Conservation (phyloP, 2,888 invertebrate genomes). For the Netelia inedita region DNA sequence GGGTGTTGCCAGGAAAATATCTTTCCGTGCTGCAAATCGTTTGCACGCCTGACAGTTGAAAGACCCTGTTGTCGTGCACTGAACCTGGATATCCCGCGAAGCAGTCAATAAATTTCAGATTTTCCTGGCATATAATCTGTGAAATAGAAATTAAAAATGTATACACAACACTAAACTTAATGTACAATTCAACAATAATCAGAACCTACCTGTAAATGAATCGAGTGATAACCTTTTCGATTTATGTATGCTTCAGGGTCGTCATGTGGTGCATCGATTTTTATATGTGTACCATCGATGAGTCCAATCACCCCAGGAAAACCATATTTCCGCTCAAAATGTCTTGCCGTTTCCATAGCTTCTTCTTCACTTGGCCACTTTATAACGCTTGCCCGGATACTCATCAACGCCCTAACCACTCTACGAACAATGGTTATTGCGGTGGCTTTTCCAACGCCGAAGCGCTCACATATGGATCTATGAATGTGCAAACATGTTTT, state of each 20-base stretch:
- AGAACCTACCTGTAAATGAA: conserved; percentile 50
- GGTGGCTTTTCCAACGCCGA: conserved; percentile 25
- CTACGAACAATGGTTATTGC: conserved; percentile 15
- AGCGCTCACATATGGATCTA: conserved; percentile 48
- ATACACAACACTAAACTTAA: no score
- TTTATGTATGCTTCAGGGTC: conserved; percentile 44
- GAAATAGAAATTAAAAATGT: no score
- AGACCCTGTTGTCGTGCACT: conserved; percentile 44
- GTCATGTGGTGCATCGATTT: conserved; percentile 32
- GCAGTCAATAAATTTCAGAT: conserved; percentile 43
- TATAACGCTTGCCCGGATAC: conserved; percentile 22
- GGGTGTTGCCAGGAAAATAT: conserved; percentile 34
- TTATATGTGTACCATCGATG: conserved; percentile 32
- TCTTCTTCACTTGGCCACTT: conserved; percentile 39
- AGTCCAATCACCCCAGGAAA: conserved; percentile 47
- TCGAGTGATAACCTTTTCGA: conserved; percentile 44
- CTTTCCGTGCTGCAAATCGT: not conserved
- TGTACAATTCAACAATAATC: conserved; percentile 1
- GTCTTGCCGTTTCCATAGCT: conserved; percentile 15
- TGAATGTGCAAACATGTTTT: conserved; percentile 22
- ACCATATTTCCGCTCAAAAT: conserved; percentile 41
- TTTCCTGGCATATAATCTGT: conserved; percentile 15
- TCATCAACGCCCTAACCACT: conserved; percentile 19
- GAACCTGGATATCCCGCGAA: conserved; percentile 49
- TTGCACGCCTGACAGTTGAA: conserved; percentile 32